Conservation (phyloP, 1,140 invertebrate genomes). For the Drosophila kohkoa region DNA sequence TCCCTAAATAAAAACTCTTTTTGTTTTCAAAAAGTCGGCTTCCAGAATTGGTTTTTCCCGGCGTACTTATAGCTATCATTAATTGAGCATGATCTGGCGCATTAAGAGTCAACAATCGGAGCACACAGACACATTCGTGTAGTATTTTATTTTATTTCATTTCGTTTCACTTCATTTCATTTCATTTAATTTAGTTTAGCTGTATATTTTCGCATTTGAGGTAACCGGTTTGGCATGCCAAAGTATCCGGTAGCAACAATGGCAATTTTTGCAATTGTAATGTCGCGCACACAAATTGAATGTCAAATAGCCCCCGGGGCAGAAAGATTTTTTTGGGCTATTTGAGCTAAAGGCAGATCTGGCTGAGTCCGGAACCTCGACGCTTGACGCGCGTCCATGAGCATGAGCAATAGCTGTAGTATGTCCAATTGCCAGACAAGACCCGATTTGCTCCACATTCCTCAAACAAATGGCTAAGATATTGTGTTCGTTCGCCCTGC, state of each 20-base stretch:
- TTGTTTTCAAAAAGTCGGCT: background rate
- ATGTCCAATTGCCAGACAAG: conserved; percentile 68
- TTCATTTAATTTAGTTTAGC: conserved; percentile 24
- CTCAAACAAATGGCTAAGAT: conserved; percentile 47
- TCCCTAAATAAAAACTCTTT: background rate
- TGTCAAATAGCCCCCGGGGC: conserved; percentile 63
- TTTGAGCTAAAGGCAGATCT: conserved; percentile 23
- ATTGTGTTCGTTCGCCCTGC: conserved; percentile 61
- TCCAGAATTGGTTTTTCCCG: conserved; percentile 2
- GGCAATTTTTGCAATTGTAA: conserved; percentile 72
- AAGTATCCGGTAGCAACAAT: conserved; percentile 81
- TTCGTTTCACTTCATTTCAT: conserved; percentile 23
- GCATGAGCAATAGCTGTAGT: conserved; percentile 52
- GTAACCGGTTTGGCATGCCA: conserved; percentile 52
- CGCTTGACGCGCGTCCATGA: conserved; percentile 21
- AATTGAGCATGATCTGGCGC: conserved; percentile 6
- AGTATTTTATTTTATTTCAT: conserved; percentile 12
- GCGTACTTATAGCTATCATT: background rate
- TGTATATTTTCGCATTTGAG: conserved; percentile 25
- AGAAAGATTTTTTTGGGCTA: conserved; percentile 46
- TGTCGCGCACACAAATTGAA: conserved; percentile 77
- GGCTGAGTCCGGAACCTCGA: conserved; percentile 52
- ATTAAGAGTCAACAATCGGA: conserved; percentile 25
- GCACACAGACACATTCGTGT: conserved; percentile 3
- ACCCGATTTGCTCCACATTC: conserved; percentile 78